phyloP scores from a whole-genome alignment of 2,888 invertebrate species.

The Plagodis dolabraria region DNA sequence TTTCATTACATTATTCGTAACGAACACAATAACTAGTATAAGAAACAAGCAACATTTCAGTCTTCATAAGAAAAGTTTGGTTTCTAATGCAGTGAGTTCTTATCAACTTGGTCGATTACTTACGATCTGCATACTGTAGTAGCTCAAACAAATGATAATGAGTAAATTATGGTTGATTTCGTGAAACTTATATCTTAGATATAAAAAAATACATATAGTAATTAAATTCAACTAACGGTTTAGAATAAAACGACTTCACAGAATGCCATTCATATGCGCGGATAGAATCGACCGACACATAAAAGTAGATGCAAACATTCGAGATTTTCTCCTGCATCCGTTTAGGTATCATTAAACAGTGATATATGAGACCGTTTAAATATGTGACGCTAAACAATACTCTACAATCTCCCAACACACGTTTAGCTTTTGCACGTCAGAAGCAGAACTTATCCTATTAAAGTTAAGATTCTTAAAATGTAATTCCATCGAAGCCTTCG shows the following conservation, averaged over 20 bases:
- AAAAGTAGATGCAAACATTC: constrained; percentile 37
- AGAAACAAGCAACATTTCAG: too few species aligned
- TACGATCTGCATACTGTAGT: too few species aligned
- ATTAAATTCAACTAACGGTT: too few species aligned
- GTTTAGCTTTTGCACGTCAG: not conserved
- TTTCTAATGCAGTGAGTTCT: too few species aligned
- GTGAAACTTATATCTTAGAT: too few species aligned
- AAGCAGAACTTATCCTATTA: constrained; percentile 7
- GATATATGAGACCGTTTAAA: constrained; percentile 7
- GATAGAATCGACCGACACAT: not conserved
- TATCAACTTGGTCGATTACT: too few species aligned
- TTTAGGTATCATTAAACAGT: constrained; percentile 36
- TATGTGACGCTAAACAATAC: constrained; percentile 7
- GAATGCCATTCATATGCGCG: not conserved
- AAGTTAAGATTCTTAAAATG: constrained; percentile 10
- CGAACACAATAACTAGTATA: too few species aligned
- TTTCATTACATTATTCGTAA: too few species aligned
- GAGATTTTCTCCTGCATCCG: constrained; percentile 64
- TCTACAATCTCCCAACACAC: constrained; percentile 5
- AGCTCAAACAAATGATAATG: too few species aligned
- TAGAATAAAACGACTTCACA: not conserved
- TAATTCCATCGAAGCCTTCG: constrained; percentile 25
- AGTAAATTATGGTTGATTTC: too few species aligned
- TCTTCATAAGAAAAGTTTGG: too few species aligned
- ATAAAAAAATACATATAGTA: too few species aligned